Conservation (phyloP, 1,140 invertebrate species). For the Drosophila simulans region DNA sequence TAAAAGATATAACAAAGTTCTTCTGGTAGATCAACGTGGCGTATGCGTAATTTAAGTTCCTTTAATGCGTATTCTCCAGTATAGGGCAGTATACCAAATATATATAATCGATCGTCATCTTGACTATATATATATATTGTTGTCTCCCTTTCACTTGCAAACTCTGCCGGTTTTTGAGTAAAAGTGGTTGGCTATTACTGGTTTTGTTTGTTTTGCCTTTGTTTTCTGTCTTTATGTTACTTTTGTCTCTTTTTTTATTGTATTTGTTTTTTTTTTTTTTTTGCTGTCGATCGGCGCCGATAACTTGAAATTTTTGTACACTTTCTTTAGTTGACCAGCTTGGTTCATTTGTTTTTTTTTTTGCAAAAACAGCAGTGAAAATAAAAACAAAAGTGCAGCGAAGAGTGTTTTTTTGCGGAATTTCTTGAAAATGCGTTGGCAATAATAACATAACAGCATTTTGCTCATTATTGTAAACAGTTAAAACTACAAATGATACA, state of each 20-base stretch:
- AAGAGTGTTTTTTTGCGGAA: constrained; percentile 9
- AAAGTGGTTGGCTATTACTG: constrained; percentile 25
- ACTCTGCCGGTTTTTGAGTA: constrained; percentile 9
- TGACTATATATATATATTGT: background rate
- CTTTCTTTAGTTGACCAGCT: constrained; percentile 53
- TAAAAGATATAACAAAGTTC: too few species aligned
- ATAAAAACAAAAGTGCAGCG: constrained; percentile 2
- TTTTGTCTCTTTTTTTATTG: constrained; percentile 34
- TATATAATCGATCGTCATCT: background rate
- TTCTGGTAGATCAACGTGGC: too few species aligned
- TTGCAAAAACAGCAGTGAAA: constrained; percentile 12
- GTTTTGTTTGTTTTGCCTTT: constrained; percentile 13
- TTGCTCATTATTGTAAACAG: constrained; percentile 17
- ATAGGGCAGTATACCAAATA: background rate
- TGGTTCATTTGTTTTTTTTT: constrained; percentile 10
- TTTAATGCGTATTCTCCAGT: background rate
- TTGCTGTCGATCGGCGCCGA: constrained; percentile 29
- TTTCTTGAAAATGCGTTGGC: constrained; percentile 33
- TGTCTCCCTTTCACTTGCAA: constrained; percentile 4
- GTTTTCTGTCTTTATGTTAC: constrained; percentile 4
- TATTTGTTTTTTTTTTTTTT: constrained; percentile 23
- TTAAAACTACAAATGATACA: constrained; percentile 17
- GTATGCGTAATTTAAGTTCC: too few species aligned
- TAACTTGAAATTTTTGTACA: constrained; percentile 48
- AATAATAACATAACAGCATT: constrained; percentile 36